Conservation (phyloP, 2,797 vertebrate genomes). For the Sebastes flavidus region DNA sequence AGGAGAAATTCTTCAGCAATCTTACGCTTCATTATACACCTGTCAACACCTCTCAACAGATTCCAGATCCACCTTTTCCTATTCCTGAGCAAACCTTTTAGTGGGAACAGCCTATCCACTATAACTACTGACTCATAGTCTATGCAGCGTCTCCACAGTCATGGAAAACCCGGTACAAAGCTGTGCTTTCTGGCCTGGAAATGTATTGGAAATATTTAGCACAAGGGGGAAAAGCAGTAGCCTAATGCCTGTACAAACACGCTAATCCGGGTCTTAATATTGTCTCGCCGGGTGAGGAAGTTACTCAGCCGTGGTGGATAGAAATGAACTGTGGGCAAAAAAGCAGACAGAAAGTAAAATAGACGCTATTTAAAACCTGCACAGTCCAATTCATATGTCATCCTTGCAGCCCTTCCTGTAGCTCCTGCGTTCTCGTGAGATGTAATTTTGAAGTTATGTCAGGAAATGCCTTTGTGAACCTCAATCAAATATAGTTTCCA, state of each 20-base stretch:
- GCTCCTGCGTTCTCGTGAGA: constrained; percentile 34
- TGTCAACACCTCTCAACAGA: not conserved
- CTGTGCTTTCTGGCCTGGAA: not conserved
- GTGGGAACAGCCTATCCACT: not conserved
- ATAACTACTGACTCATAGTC: constrained; percentile 15
- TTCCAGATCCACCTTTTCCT: not conserved
- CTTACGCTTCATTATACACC: not conserved
- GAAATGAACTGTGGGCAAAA: not conserved
- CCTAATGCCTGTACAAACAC: constrained; percentile 19
- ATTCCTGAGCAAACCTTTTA: not conserved
- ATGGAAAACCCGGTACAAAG: constrained; percentile 26
- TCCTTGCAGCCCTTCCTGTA: constrained; percentile 28
- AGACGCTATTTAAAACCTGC: not conserved
- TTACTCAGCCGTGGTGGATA: constrained; percentile 2
- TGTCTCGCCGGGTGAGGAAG: constrained; percentile 5
- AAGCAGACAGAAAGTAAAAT: not conserved
- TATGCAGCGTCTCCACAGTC: constrained; percentile 9
- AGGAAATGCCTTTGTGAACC: constrained; percentile 72
- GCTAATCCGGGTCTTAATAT: constrained; percentile 4
- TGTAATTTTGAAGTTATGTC: constrained; percentile 54
- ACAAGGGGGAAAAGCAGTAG: constrained; percentile 14
- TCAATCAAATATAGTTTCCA: constrained; percentile 68
- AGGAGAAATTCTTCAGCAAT: not conserved
- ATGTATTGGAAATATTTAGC: constrained; percentile 34
- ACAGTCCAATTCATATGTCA: constrained; percentile 11